These are phyloP conservation scores for Acomys russatus DNA, from an alignment of 2,797 vertebrate genomes.

Conservation along the genomic window DNA sequence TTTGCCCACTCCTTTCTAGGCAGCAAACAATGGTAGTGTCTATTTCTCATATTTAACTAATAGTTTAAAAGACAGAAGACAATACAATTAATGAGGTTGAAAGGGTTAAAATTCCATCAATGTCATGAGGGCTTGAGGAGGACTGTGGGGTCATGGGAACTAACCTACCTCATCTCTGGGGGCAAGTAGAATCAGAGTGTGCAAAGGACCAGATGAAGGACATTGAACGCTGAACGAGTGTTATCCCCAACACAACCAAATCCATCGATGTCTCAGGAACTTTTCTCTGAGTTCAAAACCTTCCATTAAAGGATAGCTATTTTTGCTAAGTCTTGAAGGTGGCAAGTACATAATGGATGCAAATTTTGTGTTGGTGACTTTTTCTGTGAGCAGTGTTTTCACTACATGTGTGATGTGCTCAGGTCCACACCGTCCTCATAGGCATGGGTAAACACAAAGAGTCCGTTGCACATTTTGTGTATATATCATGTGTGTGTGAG, in stretches of 20 bases:
- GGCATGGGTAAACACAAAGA: background rate
- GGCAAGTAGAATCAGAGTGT: background rate
- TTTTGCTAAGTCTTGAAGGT: background rate
- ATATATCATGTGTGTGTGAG: background rate
- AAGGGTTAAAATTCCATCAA: slow-evolving; percentile 38
- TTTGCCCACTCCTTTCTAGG: slow-evolving; percentile 5
- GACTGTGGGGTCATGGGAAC: background rate
- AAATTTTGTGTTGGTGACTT: background rate
- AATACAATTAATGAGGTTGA: slow-evolving; percentile 35
- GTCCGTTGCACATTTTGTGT: background rate
- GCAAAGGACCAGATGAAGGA: background rate
- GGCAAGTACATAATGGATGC: background rate
- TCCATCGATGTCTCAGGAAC: background rate
- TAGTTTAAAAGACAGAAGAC: slow-evolving; percentile 18
- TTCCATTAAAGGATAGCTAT: background rate
- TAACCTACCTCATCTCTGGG: background rate
- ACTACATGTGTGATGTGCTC: background rate
- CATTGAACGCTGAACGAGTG: background rate
- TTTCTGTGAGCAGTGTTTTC: background rate
- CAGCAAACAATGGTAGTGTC: background rate
- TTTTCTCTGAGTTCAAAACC: background rate
- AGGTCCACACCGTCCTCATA: background rate
- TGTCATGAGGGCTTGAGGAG: background rate
- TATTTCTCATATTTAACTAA: background rate
- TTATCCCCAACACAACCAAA: background rate